Evolutionary conservation across 2,797 vertebrate species (phyloP).

Genomic region (Phylloscopus collybita): DNA sequence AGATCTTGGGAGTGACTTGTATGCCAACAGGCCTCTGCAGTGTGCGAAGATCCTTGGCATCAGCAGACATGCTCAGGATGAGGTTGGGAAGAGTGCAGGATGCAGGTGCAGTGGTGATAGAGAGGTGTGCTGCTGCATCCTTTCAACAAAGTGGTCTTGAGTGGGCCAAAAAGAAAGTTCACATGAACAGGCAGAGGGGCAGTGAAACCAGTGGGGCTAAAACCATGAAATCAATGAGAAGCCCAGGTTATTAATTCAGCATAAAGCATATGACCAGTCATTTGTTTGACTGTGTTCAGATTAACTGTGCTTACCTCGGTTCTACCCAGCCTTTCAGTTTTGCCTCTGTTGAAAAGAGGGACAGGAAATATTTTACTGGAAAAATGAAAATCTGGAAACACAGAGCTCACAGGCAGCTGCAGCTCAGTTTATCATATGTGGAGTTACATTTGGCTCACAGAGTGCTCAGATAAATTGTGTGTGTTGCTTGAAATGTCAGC

Average conservation of each 20-base stretch:
- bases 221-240: not conserved
- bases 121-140: not conserved
- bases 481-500: not conserved
- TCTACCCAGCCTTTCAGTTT: not conserved
- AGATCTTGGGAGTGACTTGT: not conserved
- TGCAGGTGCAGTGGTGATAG: not conserved
- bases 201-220: not conserved
- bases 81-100: not conserved
- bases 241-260: not conserved
- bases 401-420: not conserved
- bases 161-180: not conserved
- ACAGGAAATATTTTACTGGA: not conserved
- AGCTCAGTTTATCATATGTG: not conserved
- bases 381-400: not conserved
- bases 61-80: not conserved
- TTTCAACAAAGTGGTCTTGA: not conserved
- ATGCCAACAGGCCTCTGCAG: not conserved
- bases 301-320: fast-evolving
- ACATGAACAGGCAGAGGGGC: not conserved
- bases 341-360: not conserved
- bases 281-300: not conserved
- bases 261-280: not conserved
- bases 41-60: not conserved
- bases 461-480: not conserved
- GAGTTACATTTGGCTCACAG: not conserved